A percentile compares a stretch with the other conserved stretches of the same genome.
Conservation (phyloP, 2,113 vertebrate genomes). For the Synchiropus splendidus region DNA sequence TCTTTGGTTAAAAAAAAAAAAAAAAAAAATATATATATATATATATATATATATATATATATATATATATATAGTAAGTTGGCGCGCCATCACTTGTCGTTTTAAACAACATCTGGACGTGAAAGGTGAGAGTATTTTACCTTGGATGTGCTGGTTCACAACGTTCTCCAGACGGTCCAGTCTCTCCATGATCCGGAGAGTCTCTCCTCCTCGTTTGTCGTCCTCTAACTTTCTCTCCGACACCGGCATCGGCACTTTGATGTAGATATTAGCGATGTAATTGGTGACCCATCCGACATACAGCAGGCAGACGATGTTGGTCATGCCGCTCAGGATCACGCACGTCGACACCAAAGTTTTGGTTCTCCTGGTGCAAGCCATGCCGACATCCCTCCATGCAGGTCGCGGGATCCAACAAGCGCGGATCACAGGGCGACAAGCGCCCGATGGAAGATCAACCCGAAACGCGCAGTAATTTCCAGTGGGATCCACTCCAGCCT, state of each 20-base stretch:
- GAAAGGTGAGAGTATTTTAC: slow-evolving; percentile 63
- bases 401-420: slow-evolving; percentile 53
- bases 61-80: too few relatives aligned
- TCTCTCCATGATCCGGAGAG: slow-evolving; percentile 88
- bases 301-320: slow-evolving; percentile 93
- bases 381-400: slow-evolving; percentile 89
- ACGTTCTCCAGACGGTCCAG: slow-evolving; percentile 94
- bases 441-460: slow-evolving; percentile 6
- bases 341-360: slow-evolving; percentile 99
- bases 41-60: too few relatives aligned
- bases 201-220: slow-evolving; percentile 89
- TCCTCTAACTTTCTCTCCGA: slow-evolving; percentile 86
- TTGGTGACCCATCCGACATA: slow-evolving; percentile 98
- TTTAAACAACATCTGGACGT: too few relatives aligned
- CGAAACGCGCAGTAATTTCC: slow-evolving; percentile 33
- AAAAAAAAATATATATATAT: too few relatives aligned
- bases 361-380: slow-evolving; percentile 98
- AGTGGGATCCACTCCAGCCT: slow-evolving; percentile 8
- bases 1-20: too few relatives aligned
- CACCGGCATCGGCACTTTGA: slow-evolving; percentile 86
- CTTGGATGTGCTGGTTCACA: slow-evolving; percentile 97
- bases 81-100: too few relatives aligned
- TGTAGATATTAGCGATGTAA: slow-evolving; percentile 92
- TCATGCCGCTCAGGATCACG: slow-evolving; percentile 97
- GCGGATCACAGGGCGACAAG: slow-evolving; percentile 47